Percentiles rank a stretch among this genome's conserved stretches.
phyloP scores from a whole-genome alignment of 2,113 vertebrate species.

The Crocuta crocuta region DNA sequence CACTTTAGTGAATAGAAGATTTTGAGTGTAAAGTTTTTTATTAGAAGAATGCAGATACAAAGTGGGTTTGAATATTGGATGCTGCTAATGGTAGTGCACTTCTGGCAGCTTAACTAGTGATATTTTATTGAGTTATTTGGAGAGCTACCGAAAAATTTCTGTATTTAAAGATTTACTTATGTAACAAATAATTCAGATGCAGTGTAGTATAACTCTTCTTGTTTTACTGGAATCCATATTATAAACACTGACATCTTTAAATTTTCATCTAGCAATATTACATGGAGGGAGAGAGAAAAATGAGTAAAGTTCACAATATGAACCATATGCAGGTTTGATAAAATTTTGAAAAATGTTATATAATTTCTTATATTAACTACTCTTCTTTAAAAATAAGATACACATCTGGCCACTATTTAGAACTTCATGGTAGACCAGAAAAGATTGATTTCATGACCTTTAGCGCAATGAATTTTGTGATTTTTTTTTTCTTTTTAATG shows the following conservation, averaged over 20 bases:
- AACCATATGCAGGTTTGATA: neutral
- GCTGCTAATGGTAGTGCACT: neutral
- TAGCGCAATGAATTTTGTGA: neutral
- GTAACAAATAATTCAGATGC: conserved; percentile 27
- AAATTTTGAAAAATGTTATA: neutral
- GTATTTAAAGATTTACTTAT: neutral
- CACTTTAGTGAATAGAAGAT: conserved; percentile 13
- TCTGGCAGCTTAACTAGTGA: neutral
- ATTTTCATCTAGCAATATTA: neutral
- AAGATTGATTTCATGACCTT: neutral
- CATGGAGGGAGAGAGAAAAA: conserved; percentile 15
- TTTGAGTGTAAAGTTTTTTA: conserved; percentile 56
- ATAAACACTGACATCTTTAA: neutral
- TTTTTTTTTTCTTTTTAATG: neutral
- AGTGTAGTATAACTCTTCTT: neutral
- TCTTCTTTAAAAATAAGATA: conserved; percentile 29
- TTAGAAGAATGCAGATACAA: neutral
- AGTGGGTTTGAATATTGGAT: conserved; percentile 10
- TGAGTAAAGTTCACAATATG: neutral
- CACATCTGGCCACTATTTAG: neutral
- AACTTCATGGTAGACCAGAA: neutral
- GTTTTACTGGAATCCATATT: neutral
- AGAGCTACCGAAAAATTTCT: neutral
- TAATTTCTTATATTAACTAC: neutral
- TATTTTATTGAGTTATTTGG: conserved; percentile 38